Base-by-base conservation (phyloP, 1,140 invertebrate genomes). In the Pectinophora gossypiella region DNA sequence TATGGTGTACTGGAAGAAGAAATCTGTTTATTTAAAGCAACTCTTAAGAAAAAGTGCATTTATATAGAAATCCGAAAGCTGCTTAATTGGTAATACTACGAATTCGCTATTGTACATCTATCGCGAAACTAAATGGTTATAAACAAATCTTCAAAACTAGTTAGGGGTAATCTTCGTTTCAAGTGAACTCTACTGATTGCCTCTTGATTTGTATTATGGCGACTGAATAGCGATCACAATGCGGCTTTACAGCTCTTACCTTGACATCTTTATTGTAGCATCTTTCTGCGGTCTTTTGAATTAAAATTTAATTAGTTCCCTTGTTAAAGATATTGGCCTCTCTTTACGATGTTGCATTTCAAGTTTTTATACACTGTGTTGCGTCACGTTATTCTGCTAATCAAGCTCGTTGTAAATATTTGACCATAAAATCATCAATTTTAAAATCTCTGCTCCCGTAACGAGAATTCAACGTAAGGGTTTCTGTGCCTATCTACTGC, bases 231-330 rank as follows among this genome's bases (percentile, higher is more conserved):
- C 19, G 36, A 38, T 38, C 21, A 48, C 35, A 38, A 13, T 38
- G 13, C 13, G 13, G 13, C 13, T 40, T 2, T 16, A 15, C 2
- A 9, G 10, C 10, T 40, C 7, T 15, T 6, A 16, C 36, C n/a
- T 18, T 15, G 62, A 68, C 68, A 73, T 70, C 44, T 76, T 80
- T 80, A 80, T 76, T 67, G 58, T 67, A 45, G 42, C 36, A 55
- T 64, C 50, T 61, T 52, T 56, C 51, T 54, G 45, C 56, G 61
- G 60, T 61, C 59, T 64, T 73, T 72, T 54, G 56, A 40, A 70
- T 64, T 68, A 68, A 78, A 70, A 68, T 75, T 75, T 78, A 78
- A 82, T 82, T 76, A 82, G 71, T 65, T 76, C 55, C 36, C 36
- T 40, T 40, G 36, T 40, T 40, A 40, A 40, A 40, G 36, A 68